phyloP scores from a whole-genome alignment of 1,140 invertebrate genomes.

The Drosophila ironensis region DNA sequence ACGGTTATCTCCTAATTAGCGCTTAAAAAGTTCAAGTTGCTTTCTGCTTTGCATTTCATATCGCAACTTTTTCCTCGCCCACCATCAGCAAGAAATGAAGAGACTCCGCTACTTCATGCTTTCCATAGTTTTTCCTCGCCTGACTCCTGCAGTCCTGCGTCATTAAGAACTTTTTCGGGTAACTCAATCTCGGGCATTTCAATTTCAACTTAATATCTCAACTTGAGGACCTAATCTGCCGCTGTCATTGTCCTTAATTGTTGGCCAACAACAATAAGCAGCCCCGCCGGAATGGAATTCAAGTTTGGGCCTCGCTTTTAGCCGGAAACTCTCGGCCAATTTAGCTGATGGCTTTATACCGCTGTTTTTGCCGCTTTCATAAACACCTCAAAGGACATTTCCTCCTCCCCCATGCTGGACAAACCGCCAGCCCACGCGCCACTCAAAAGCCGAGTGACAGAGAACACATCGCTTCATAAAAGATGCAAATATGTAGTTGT shows the following conservation, averaged over 20 bases:
- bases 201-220: conserved; percentile 72
- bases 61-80: too few relatives aligned
- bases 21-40: neutral
- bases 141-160: conserved; percentile 2
- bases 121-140: conserved; percentile 19
- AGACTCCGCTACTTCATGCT: too few relatives aligned
- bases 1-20: neutral
- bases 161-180: conserved; percentile 39
- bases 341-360: conserved; percentile 71
- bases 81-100: conserved; percentile 6
- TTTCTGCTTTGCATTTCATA: neutral
- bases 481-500: conserved; percentile 78
- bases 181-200: conserved; percentile 58
- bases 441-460: conserved; percentile 1
- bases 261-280: conserved; percentile 60
- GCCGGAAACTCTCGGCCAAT: conserved; percentile 37
- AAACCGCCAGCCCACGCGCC: neutral
- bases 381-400: conserved; percentile 59
- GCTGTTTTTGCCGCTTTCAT: conserved; percentile 9
- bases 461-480: conserved; percentile 54
- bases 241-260: conserved; percentile 73
- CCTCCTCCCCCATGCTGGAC: too few relatives aligned
- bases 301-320: conserved; percentile 39
- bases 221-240: conserved; percentile 69
- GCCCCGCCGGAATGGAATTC: conserved; percentile 50